phyloP scores from a whole-genome alignment of 1,140 invertebrate genomes.

The Dermatophagoides farinae region DNA sequence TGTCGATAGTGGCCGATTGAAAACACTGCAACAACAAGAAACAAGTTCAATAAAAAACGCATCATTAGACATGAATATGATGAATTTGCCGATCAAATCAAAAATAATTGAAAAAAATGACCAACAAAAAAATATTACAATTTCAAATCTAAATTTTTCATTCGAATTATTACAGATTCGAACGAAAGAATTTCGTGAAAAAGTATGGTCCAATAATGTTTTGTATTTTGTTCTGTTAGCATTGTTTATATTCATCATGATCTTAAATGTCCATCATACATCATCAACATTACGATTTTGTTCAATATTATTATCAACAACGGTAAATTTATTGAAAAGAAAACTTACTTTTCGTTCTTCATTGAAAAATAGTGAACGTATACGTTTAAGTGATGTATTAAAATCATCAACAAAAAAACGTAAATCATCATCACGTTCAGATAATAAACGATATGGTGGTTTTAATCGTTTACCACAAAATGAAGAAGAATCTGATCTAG shows the following conservation, averaged over 20 bases:
- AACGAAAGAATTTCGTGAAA: background rate
- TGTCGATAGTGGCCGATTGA: too few relatives aligned
- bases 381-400: background rate
- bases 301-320: background rate
- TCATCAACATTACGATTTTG: background rate
- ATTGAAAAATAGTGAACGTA: background rate
- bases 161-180: slow-evolving; percentile 2
- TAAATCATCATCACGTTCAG: background rate
- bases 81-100: background rate
- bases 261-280: background rate
- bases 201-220: background rate
- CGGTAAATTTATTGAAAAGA: background rate
- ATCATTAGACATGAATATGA: background rate
- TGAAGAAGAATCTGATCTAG: background rate
- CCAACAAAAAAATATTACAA: background rate
- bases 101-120: background rate
- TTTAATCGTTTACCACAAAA: slow-evolving; percentile 1
- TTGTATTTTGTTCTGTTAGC: background rate
- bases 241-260: slow-evolving; percentile 3
- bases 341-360: background rate
- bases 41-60: background rate
- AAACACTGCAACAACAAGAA: too few relatives aligned
- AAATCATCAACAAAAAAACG: background rate
- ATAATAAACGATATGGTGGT: background rate
- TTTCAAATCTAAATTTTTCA: background rate